Percentiles rank a stretch among this genome's conserved stretches.
These are phyloP conservation scores for Clamator glandarius DNA, from an alignment of 2,797 vertebrate species.

Conservation along the genomic window DNA sequence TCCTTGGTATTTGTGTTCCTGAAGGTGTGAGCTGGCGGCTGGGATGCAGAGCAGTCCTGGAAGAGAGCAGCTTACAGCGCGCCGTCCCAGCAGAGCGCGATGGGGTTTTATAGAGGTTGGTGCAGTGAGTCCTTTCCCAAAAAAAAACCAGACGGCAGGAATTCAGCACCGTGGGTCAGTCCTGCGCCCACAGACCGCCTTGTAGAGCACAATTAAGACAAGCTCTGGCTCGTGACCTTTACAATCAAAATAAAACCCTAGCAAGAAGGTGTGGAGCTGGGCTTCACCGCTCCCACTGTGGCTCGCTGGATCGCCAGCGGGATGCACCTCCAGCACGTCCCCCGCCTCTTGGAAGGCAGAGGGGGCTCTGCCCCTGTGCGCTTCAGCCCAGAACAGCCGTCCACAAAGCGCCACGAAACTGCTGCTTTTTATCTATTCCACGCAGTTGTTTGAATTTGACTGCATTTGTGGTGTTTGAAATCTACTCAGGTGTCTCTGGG, in stretches of 20 bases:
- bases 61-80: rapidly evolving
- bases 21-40: rapidly evolving
- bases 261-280: neutral
- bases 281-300: neutral
- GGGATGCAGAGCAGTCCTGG: too few species aligned
- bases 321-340: neutral
- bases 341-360: neutral
- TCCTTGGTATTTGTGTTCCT: neutral
- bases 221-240: neutral
- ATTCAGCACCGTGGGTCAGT: rapidly evolving
- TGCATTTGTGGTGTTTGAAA: neutral
- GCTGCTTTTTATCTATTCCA: neutral
- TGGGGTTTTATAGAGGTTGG: neutral
- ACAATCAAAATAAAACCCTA: neutral
- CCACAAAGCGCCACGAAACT: neutral
- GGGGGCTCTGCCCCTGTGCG: neutral
- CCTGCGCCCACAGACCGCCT: neutral
- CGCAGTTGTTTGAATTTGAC: neutral
- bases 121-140: neutral
- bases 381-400: neutral
- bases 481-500: neutral
- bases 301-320: neutral
- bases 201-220: neutral
- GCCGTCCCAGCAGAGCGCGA: rapidly evolving
- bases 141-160: rapidly evolving